These are phyloP conservation scores for Actinopyga echinites DNA, from an alignment of 53 echinoderm and acorn worm genomes.

Conservation along the genomic window DNA sequence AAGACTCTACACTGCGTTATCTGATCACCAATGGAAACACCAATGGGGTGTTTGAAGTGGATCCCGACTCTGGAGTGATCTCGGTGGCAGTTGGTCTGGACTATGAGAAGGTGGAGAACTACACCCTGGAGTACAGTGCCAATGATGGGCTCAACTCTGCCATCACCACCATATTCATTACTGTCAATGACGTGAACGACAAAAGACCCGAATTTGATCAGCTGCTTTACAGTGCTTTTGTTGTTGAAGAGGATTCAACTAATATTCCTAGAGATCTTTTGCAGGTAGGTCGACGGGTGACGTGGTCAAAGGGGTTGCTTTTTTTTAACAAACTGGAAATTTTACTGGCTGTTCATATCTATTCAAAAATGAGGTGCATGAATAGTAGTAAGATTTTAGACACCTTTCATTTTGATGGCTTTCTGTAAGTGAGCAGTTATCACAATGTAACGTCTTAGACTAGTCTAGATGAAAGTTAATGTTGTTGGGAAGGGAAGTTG, in stretches of 20 bases:
- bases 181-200: slow-evolving; percentile 76
- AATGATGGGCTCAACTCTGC: slow-evolving; percentile 76
- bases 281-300: slow-evolving; percentile 40
- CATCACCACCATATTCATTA: slow-evolving; percentile 56
- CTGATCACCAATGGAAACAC: slow-evolving; percentile 84
- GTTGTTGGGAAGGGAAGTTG: too few species aligned
- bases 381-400: too few species aligned
- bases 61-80: slow-evolving; percentile 65
- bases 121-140: slow-evolving; percentile 72
- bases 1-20: slow-evolving; percentile 65
- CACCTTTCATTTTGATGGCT: too few species aligned
- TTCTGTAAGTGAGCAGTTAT: too few species aligned
- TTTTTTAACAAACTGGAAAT: not conserved
- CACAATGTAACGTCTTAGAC: too few species aligned
- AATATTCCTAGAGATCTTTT: slow-evolving; percentile 59
- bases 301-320: not conserved
- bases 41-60: slow-evolving; percentile 77
- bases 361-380: not conserved
- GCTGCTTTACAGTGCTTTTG: slow-evolving; percentile 40
- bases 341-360: not conserved
- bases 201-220: slow-evolving; percentile 67
- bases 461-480: too few species aligned
- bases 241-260: slow-evolving; percentile 57
- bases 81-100: slow-evolving; percentile 74
- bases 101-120: slow-evolving; percentile 66